Evolutionary conservation across 2,888 invertebrate genomes (phyloP).

Genomic region (Lamellibrachia columna): DNA sequence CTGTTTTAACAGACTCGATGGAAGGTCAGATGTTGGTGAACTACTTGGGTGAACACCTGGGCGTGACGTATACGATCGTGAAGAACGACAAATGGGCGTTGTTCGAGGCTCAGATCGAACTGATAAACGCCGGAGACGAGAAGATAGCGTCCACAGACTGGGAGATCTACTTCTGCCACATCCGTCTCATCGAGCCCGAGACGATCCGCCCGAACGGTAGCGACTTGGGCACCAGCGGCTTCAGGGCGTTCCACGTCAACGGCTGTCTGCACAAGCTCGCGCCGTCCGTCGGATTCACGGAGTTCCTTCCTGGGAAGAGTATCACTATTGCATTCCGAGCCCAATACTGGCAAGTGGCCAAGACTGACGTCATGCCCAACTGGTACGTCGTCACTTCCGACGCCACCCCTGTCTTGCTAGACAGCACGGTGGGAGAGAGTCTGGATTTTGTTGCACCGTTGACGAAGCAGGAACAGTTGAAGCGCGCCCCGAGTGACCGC

Average conservation of each 20-base stretch:
- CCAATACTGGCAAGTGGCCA: slow-evolving; percentile 31
- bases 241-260: slow-evolving; percentile 35
- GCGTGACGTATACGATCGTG: slow-evolving; percentile 19
- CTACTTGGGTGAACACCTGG: slow-evolving; percentile 29
- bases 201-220: too few species aligned
- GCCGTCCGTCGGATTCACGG: background rate
- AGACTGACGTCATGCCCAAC: slow-evolving; percentile 41
- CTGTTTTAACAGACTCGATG: background rate
- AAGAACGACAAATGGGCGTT: slow-evolving; percentile 28
- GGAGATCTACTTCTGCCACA: slow-evolving; percentile 31
- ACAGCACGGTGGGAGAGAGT: slow-evolving; percentile 16
- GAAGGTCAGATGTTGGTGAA: slow-evolving; percentile 28
- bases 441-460: slow-evolving; percentile 41
- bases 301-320: background rate
- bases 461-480: slow-evolving; percentile 42
- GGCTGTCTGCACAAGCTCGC: slow-evolving; percentile 31
- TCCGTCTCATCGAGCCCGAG: too few species aligned
- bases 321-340: slow-evolving; percentile 22
- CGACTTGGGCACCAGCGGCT: too few species aligned
- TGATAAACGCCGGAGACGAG: slow-evolving; percentile 26
- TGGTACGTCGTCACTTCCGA: slow-evolving; percentile 36
- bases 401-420: background rate
- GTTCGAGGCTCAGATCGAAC: slow-evolving; percentile 16
- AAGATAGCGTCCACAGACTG: slow-evolving; percentile 13
- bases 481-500: slow-evolving; percentile 35